Evolutionary conservation across 2,113 vertebrate species (phyloP).

Genomic region (Protomyctophum bolini): DNA sequence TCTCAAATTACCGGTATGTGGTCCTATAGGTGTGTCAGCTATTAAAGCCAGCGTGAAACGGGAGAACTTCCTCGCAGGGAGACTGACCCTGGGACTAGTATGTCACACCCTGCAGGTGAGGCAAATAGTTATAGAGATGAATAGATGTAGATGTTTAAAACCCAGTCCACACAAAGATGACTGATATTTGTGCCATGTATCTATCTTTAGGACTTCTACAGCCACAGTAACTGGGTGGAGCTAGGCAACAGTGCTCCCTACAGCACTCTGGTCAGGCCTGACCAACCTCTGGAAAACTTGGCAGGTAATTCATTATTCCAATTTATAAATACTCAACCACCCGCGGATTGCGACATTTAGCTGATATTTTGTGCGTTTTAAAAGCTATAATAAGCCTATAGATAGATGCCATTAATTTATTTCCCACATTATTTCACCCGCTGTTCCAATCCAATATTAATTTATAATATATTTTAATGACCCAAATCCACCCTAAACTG

Average conservation of each 20-base stretch:
- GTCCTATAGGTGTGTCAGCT: slow-evolving; percentile 43
- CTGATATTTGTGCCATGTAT: neutral
- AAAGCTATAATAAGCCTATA: too few species aligned
- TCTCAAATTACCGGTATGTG: neutral
- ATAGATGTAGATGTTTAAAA: too few species aligned
- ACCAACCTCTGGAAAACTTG: slow-evolving; percentile 57
- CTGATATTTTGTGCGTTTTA: too few species aligned
- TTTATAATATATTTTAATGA: too few species aligned
- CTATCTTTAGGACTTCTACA: slow-evolving; percentile 71
- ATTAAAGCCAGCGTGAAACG: slow-evolving; percentile 61
- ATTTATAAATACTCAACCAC: too few species aligned
- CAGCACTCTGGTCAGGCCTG: slow-evolving; percentile 57
- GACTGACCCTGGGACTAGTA: slow-evolving; percentile 52
- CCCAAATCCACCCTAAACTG: too few species aligned
- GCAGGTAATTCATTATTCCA: slow-evolving; percentile 52
- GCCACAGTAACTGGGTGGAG: slow-evolving; percentile 78
- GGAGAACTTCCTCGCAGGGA: slow-evolving; percentile 40
- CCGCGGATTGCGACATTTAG: too few species aligned
- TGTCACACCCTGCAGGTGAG: slow-evolving; percentile 72
- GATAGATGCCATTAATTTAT: too few species aligned
- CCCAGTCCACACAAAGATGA: too few species aligned
- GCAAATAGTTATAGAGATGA: rapidly evolving
- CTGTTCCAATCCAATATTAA: too few species aligned
- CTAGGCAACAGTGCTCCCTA: slow-evolving; percentile 58
- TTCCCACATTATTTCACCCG: too few species aligned